Conservation (phyloP, 64 coral and sea anemone species). For the Exaiptasia diaphana region DNA sequence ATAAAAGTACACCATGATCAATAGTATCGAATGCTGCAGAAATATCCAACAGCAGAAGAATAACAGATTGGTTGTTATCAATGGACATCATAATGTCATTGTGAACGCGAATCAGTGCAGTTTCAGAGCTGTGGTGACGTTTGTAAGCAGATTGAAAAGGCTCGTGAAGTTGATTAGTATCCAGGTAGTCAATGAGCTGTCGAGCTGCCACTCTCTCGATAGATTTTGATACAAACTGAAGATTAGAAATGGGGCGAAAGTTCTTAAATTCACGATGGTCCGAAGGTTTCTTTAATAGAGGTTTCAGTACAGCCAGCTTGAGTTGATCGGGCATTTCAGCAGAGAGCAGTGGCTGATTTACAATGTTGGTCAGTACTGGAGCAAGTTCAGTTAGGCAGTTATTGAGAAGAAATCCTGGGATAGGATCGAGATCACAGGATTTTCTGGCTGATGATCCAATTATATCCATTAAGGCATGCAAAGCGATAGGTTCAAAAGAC, state of each 20-base stretch:
- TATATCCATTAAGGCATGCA: neutral
- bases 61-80: neutral
- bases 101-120: neutral
- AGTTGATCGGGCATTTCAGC: neutral
- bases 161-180: neutral
- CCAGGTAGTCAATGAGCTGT: neutral
- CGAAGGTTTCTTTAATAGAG: slow-evolving; percentile 33
- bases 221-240: neutral
- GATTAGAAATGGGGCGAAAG: slow-evolving; percentile 33
- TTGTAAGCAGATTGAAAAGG: neutral
- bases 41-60: neutral
- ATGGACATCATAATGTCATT: neutral
- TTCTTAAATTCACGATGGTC: neutral
- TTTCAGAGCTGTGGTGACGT: neutral
- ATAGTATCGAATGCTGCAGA: neutral
- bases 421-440: slow-evolving; percentile 17
- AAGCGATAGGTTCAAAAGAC: neutral
- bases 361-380: slow-evolving; percentile 7
- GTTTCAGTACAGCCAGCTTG: slow-evolving; percentile 36
- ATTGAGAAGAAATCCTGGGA: neutral
- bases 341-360: neutral
- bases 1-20: neutral
- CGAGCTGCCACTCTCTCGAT: neutral
- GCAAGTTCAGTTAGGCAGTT: neutral
- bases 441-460: neutral